Conservation (phyloP, 2,888 invertebrate species). For the Heliconius hortense region DNA sequence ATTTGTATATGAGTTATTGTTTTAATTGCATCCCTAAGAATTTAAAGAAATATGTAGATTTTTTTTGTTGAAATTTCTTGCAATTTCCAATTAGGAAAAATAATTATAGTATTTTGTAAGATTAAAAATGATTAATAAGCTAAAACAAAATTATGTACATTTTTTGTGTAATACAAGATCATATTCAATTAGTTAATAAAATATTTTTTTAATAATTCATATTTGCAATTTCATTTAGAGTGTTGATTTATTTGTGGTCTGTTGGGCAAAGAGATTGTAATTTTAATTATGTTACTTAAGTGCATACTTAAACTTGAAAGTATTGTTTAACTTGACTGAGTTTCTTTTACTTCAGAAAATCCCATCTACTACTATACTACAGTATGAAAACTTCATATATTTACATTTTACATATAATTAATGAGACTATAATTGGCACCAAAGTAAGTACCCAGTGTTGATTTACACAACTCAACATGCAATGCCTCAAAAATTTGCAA, state of each 20-base stretch:
- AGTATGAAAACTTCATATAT: not conserved
- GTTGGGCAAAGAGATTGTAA: slow-evolving; percentile 8
- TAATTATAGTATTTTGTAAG: not conserved
- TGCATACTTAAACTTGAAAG: not conserved
- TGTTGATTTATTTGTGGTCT: slow-evolving; percentile 9
- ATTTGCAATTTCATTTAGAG: not conserved
- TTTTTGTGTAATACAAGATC: not conserved
- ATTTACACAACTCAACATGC: no score
- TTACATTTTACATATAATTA: not conserved
- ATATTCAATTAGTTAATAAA: not conserved
- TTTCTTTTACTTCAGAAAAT: not conserved
- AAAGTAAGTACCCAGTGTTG: no score
- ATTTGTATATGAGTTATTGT: not conserved
- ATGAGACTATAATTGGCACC: no score
- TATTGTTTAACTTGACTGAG: not conserved
- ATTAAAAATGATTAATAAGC: not conserved
- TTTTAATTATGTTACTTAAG: not conserved
- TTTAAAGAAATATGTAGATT: no score
- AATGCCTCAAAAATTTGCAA: no score
- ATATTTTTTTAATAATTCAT: not conserved
- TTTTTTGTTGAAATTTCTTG: not conserved
- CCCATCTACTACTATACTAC: not conserved
- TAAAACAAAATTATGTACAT: not conserved
- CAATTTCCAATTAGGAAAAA: not conserved
- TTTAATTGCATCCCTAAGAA: not conserved